Conservation (phyloP, 2,113 vertebrate genomes). For the Halcyon malimbica region DNA sequence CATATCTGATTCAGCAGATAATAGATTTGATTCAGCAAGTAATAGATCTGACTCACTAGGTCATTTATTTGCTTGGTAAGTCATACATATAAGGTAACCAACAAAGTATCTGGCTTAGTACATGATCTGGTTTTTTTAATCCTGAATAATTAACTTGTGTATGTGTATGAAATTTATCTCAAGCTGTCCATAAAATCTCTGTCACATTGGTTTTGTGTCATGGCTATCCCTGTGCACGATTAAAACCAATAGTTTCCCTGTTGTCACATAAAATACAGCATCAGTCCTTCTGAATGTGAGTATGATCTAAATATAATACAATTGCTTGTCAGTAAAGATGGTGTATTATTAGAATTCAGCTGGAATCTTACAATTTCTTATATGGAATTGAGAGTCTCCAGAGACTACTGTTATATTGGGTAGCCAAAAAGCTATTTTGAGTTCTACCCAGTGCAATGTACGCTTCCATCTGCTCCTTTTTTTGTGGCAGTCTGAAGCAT, state of each 20-base stretch:
- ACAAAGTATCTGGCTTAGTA: not conserved
- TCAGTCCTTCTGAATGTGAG: not conserved
- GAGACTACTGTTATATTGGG: not conserved
- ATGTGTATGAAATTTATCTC: not conserved
- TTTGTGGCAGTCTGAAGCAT: not conserved
- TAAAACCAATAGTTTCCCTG: not conserved
- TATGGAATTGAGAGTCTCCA: not conserved
- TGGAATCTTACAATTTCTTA: not conserved
- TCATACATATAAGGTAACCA: not conserved
- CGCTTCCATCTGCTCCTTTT: not conserved
- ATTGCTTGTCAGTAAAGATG: not conserved
- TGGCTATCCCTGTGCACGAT: not conserved
- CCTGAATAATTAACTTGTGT: not conserved
- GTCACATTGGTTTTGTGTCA: not conserved
- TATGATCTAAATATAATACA: not conserved
- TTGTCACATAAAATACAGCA: not conserved
- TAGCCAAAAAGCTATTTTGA: not conserved
- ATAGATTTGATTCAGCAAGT: not conserved
- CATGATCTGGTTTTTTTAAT: not conserved
- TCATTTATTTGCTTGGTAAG: not conserved
- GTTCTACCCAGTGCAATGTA: not conserved
- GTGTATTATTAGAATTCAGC: conserved; percentile 8
- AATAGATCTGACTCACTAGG: not conserved
- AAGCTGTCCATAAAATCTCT: not conserved
- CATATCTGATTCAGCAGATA: not conserved